phyloP scores from a whole-genome alignment of 2,797 vertebrate species.

The Poeciliopsis gracilis region DNA sequence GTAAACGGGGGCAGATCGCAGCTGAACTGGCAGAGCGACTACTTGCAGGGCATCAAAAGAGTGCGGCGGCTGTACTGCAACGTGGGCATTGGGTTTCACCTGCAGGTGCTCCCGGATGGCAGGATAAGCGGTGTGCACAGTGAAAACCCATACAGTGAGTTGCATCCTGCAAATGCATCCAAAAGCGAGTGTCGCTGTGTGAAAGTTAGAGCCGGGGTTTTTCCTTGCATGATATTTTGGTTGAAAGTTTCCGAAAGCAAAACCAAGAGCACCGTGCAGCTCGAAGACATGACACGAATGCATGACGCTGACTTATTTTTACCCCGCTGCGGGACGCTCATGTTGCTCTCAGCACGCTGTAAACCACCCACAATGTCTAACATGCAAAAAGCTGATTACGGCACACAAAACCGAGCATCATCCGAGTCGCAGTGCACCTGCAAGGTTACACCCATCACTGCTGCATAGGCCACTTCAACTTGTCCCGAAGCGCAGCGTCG shows the following conservation, averaged over 20 bases:
- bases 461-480: conserved; percentile 67
- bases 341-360: conserved; percentile 53
- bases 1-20: conserved; percentile 87
- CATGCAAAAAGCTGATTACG: conserved; percentile 35
- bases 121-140: conserved; percentile 91
- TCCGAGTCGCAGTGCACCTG: conserved; percentile 79
- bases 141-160: conserved; percentile 97
- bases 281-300: conserved; percentile 80
- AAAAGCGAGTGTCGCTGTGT: conserved; percentile 47
- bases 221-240: conserved; percentile 72
- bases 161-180: conserved; percentile 38
- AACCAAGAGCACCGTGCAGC: conserved; percentile 71
- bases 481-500: conserved; percentile 45
- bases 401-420: conserved; percentile 63
- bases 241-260: conserved; percentile 76
- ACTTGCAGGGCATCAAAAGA: conserved; percentile 96
- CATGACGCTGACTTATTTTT: conserved; percentile 83
- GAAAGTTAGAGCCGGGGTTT: conserved; percentile 61
- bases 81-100: conserved; percentile 98
- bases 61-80: conserved; percentile 98
- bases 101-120: conserved; percentile 94
- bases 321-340: conserved; percentile 73
- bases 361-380: conserved; percentile 44
- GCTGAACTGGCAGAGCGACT: conserved; percentile 93
- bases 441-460: conserved; percentile 80